Conservation (phyloP, 92 coral and sea anemone genomes). For the Siderastrea radians region DNA sequence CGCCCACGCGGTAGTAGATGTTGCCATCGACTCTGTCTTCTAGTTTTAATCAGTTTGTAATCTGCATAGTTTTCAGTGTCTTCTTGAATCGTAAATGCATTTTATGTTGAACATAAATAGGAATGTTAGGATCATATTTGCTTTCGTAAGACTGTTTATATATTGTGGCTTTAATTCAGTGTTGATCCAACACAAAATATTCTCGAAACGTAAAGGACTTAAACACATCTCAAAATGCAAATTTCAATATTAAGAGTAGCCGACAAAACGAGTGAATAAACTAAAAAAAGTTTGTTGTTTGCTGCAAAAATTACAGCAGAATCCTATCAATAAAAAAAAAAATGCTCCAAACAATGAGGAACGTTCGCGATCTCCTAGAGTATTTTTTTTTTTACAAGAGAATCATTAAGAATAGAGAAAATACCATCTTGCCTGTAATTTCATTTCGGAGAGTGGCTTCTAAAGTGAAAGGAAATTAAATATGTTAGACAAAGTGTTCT, state of each 20-base stretch:
- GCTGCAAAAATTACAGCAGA: background rate
- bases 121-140: background rate
- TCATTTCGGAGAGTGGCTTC: conserved; percentile 36
- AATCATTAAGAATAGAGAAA: background rate
- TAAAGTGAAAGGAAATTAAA: conserved; percentile 35
- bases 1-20: background rate
- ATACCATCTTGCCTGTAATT: conserved; percentile 15
- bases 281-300: background rate
- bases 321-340: background rate
- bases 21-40: background rate
- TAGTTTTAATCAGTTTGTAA: background rate
- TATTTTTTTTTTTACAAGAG: background rate
- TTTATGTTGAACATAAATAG: background rate
- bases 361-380: background rate
- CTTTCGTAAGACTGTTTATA: background rate
- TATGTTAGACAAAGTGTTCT: conserved; percentile 30
- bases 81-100: background rate
- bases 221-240: conserved; percentile 1
- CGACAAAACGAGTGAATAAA: conserved; percentile 12
- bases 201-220: background rate
- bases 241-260: background rate
- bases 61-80: background rate
- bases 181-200: background rate
- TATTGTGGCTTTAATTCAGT: background rate
- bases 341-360: background rate